A percentile compares a stretch with the other conserved stretches of the same genome.
Conservation (phyloP, 2,888 invertebrate species). For the Eumacrocentrus americanus region DNA sequence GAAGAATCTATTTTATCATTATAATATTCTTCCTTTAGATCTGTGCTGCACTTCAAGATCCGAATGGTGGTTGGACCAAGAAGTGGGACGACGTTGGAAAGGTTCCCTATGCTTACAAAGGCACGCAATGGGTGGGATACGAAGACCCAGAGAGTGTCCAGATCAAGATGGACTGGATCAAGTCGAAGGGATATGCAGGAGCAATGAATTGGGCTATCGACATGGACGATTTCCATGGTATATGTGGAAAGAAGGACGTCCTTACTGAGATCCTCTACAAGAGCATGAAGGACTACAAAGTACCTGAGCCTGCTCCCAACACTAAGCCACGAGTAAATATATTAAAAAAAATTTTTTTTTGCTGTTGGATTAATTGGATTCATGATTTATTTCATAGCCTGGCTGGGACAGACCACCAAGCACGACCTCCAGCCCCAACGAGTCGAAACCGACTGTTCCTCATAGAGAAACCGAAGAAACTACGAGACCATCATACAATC, state of each 20-base stretch:
- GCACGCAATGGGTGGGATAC: slow-evolving; percentile 91
- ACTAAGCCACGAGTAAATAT: slow-evolving; percentile 72
- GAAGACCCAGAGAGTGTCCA: slow-evolving; percentile 81
- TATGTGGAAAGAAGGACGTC: slow-evolving; percentile 80
- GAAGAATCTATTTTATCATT: slow-evolving; percentile 67
- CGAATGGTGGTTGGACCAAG: slow-evolving; percentile 78
- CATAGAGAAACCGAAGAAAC: slow-evolving; percentile 43
- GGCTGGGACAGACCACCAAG: slow-evolving; percentile 83
- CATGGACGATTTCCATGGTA: slow-evolving; percentile 87
- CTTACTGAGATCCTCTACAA: slow-evolving; percentile 75
- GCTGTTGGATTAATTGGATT: background rate
- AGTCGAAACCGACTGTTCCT: slow-evolving; percentile 28
- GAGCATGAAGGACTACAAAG: slow-evolving; percentile 70
- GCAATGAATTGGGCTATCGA: slow-evolving; percentile 94
- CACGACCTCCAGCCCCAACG: slow-evolving; percentile 62
- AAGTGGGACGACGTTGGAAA: slow-evolving; percentile 84
- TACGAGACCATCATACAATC: slow-evolving; percentile 30
- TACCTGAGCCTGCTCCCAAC: slow-evolving; percentile 71
- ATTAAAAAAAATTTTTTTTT: background rate
- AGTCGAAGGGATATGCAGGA: slow-evolving; percentile 80
- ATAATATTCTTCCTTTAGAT: slow-evolving; percentile 65
- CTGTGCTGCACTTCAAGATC: slow-evolving; percentile 75
- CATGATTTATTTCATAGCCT: slow-evolving; percentile 64
- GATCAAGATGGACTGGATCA: slow-evolving; percentile 90
- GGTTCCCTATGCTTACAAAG: slow-evolving; percentile 86